Percentiles rank a stretch among this genome's conserved stretches.
phyloP scores from a whole-genome alignment of 2,797 vertebrate species.

The Bovichtus variegatus region DNA sequence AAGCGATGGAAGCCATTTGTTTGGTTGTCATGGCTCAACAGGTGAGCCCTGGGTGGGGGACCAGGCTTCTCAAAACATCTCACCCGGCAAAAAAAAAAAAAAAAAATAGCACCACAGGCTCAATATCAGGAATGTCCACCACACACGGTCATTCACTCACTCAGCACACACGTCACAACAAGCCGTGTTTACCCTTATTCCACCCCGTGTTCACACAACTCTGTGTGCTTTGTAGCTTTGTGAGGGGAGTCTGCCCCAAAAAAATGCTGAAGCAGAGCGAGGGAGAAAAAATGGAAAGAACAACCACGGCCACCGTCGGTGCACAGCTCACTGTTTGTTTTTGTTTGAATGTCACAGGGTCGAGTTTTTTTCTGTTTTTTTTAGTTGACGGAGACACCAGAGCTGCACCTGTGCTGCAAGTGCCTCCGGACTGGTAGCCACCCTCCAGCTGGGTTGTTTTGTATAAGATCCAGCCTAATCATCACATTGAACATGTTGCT shows the following conservation, averaged over 20 bases:
- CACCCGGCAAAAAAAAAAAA: slow-evolving; percentile 68
- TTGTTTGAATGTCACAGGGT: slow-evolving; percentile 76
- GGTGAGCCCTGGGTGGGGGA: slow-evolving; percentile 82
- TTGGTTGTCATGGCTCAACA: slow-evolving; percentile 88
- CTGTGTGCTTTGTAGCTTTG: slow-evolving; percentile 75
- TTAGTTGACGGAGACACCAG: slow-evolving; percentile 38
- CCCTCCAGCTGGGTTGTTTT: slow-evolving; percentile 64
- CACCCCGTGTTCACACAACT: slow-evolving; percentile 50
- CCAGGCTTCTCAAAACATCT: slow-evolving; percentile 82
- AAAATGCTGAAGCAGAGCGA: slow-evolving; percentile 48
- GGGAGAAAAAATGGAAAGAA: slow-evolving; percentile 56
- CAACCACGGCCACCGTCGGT: slow-evolving; percentile 54
- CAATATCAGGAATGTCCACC: slow-evolving; percentile 81
- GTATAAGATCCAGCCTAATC: slow-evolving; percentile 55
- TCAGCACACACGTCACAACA: slow-evolving; percentile 80
- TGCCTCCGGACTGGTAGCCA: slow-evolving; percentile 55
- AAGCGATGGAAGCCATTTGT: slow-evolving; percentile 84
- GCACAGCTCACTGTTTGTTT: slow-evolving; percentile 77
- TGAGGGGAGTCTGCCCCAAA: slow-evolving; percentile 36
- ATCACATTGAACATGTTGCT: slow-evolving; percentile 55
- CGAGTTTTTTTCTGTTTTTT: slow-evolving; percentile 29
- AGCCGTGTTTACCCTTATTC: slow-evolving; percentile 72
- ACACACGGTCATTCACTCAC: slow-evolving; percentile 84
- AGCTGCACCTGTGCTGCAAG: slow-evolving; percentile 80
- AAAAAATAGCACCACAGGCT: slow-evolving; percentile 77